These are phyloP conservation scores for Monodelphis domestica DNA, from an alignment of 2,797 vertebrate genomes.

Conservation along the genomic window DNA sequence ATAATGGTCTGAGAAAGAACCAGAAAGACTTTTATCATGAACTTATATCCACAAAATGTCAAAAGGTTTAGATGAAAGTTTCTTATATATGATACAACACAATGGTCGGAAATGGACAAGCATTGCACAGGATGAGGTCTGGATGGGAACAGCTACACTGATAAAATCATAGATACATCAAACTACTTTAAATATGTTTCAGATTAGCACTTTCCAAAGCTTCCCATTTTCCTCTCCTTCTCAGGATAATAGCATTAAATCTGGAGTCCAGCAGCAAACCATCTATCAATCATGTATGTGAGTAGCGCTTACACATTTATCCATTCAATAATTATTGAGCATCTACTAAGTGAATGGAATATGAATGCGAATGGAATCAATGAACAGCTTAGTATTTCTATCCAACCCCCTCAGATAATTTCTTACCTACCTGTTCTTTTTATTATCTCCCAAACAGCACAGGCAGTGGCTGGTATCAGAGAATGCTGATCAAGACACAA, in stretches of 20 bases:
- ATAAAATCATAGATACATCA: background rate
- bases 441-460: conserved; percentile 95
- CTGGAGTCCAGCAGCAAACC: background rate
- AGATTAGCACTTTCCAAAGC: background rate
- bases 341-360: background rate
- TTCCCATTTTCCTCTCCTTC: background rate
- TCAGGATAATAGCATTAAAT: background rate
- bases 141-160: background rate
- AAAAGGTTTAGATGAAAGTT: background rate
- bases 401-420: too few relatives aligned
- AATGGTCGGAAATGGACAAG: background rate
- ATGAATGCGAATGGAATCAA: too few relatives aligned
- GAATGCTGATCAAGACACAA: conserved; percentile 94
- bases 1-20: background rate
- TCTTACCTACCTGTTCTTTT: conserved; percentile 88
- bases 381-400: background rate
- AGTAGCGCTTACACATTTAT: background rate
- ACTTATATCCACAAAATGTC: background rate
- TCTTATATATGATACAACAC: background rate
- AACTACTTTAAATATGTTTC: background rate
- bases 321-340: background rate
- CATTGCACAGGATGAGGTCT: background rate
- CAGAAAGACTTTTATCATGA: background rate
- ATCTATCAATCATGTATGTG: background rate
- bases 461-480: conserved; percentile 92